Base-by-base conservation (phyloP, 2,113 vertebrate genomes). In the Dissostichus mawsoni region DNA sequence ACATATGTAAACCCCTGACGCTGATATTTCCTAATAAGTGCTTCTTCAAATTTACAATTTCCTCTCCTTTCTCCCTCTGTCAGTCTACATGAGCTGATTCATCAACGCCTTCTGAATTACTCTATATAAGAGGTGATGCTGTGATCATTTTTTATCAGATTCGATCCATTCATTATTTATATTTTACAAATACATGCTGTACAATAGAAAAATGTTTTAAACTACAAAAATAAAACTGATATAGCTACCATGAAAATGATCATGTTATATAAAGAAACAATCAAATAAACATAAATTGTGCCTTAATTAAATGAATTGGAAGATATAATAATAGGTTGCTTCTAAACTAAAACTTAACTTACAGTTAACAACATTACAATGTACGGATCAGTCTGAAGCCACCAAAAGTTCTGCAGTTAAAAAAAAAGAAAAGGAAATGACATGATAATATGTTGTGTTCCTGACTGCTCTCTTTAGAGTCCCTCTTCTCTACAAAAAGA, bases 261-360 rank as follows among this genome's bases (percentile, higher is more conserved):
- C 25, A 45, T 70, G 3, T 7, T 5, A 71, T 20, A 12, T 1
- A 47, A 56, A 64, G 52, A 3, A 62, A 53, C 23, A 74, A 50
- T n/a, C 14, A 52, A 73, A 63, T 9, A 68, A 64, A 72, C 2
- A 61, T 25, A 73, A 55, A 16, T 73, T 87, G 80, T 89, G 84
- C 83, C 89, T 89, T 81, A 72, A 72, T 53, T 63, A 20, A 10
- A 69, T 78, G n/a, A 70, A 16, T 10, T 69, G 53, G 11, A 71
- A 33, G 25, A 83, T 61, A 77, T 57, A 18, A 50, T 85, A 66
- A 80, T 68, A 13, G 4, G 13, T 20, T 78, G 44, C n/a, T 53
- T 62, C 16, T 61, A 29, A 52, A 17, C 74, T 77, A 69, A 75
- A 82, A 85, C 69, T 12, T 55, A 6, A 63, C 64, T 13, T 66